Evolutionary conservation across 2,113 vertebrate genomes (phyloP).

Genomic region (Pangasianodon hypophthalmus): DNA sequence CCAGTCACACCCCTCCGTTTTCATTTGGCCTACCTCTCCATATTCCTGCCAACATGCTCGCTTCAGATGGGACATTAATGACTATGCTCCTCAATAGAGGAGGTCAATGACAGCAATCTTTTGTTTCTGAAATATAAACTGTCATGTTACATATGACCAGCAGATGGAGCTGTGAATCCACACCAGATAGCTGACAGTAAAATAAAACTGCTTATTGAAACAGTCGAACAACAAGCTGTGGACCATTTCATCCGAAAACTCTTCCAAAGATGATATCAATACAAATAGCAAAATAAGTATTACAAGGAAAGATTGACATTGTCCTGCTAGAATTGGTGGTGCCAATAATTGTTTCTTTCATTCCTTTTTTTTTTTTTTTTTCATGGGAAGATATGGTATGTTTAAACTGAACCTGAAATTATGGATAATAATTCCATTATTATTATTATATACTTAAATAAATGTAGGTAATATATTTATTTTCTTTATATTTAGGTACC

Average conservation of each 20-base stretch:
- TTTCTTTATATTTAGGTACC: not conserved
- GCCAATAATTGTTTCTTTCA: not conserved
- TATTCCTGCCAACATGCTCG: constrained; percentile 32
- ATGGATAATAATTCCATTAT: not conserved
- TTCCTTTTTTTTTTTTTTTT: not conserved
- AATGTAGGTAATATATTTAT: not conserved
- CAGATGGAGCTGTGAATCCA: constrained; percentile 38
- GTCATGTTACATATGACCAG: constrained; percentile 23
- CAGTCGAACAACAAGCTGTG: not conserved
- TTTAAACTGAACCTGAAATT: not conserved
- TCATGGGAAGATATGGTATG: not conserved
- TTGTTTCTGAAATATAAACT: not conserved
- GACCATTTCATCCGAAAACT: not conserved
- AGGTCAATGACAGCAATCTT: constrained; percentile 2
- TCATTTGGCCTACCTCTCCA: constrained; percentile 33
- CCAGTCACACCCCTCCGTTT: constrained; percentile 32
- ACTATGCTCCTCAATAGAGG: constrained; percentile 8
- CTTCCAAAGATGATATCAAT: not conserved
- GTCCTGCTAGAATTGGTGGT: not conserved
- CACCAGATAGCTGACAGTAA: not conserved
- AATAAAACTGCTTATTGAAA: not conserved
- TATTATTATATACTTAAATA: not conserved
- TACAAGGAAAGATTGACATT: not conserved
- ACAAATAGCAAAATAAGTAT: not conserved
- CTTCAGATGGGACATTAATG: constrained; percentile 40